Conservation (phyloP, 2,113 vertebrate genomes). For the Mesoclemmys tuberculata region DNA sequence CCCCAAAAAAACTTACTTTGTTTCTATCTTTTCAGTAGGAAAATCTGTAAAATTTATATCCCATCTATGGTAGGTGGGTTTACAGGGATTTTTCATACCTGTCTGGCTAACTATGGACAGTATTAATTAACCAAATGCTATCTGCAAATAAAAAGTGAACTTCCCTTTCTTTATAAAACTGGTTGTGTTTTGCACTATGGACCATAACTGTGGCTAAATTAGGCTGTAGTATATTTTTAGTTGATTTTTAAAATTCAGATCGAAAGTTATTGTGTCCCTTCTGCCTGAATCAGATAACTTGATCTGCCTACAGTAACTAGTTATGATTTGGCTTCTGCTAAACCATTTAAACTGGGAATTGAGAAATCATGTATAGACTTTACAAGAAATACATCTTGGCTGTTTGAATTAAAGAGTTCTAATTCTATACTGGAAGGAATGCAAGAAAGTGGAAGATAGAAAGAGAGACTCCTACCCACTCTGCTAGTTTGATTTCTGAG, state of each 20-base stretch:
- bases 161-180: slow-evolving; percentile 48
- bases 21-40: background rate
- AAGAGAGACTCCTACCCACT: rapidly evolving
- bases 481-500: background rate
- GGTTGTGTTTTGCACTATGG: slow-evolving; percentile 69
- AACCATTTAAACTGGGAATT: slow-evolving; percentile 17
- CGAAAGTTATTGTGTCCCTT: slow-evolving; percentile 37
- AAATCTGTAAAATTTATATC: background rate
- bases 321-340: background rate
- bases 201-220: slow-evolving; percentile 48
- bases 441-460: background rate
- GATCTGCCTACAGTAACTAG: background rate
- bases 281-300: slow-evolving; percentile 43
- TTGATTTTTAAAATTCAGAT: slow-evolving; percentile 27
- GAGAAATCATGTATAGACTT: slow-evolving; percentile 22
- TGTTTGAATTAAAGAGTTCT: background rate
- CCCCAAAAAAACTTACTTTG: background rate
- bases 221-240: slow-evolving; percentile 24
- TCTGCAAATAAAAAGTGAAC: slow-evolving; percentile 66
- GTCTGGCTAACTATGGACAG: slow-evolving; percentile 60
- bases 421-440: background rate
- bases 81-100: slow-evolving; percentile 40
- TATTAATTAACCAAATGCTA: slow-evolving; percentile 49
- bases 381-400: background rate
- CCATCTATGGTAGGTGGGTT: slow-evolving; percentile 28